Percentiles rank a stretch among this genome's conserved stretches.
Conservation (phyloP, 2,888 invertebrate genomes). For the Tiliacea aurago region DNA sequence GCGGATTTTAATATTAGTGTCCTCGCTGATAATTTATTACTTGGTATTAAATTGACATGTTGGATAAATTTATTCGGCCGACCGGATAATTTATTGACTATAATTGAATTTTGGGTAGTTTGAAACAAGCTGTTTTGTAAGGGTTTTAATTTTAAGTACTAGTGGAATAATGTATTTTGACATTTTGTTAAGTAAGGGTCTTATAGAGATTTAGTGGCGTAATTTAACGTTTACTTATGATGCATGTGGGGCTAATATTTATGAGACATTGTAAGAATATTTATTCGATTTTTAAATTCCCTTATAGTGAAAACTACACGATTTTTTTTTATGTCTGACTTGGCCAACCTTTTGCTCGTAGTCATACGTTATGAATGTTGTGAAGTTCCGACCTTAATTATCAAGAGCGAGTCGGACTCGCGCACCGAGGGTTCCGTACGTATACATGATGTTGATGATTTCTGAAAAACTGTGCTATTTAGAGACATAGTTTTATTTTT, state of each 20-base stretch:
- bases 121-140: conserved; percentile 10
- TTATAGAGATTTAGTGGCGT: background rate
- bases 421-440: too few species aligned
- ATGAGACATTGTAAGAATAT: background rate
- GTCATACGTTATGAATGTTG: background rate
- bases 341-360: background rate
- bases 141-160: conserved; percentile 24
- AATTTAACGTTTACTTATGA: background rate
- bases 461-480: too few species aligned
- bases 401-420: too few species aligned
- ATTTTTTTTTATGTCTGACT: background rate
- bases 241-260: background rate
- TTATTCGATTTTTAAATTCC: background rate
- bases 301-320: background rate
- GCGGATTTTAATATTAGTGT: conserved; percentile 49
- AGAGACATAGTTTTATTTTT: too few species aligned
- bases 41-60: conserved; percentile 51
- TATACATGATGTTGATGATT: too few species aligned
- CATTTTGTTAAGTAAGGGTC: conserved; percentile 25
- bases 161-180: background rate
- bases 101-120: conserved; percentile 45
- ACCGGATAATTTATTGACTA: conserved; percentile 44
- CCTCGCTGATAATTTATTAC: conserved; percentile 57
- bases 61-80: conserved; percentile 56
- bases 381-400: too few species aligned